A percentile compares a stretch with the other conserved stretches of the same genome.
phyloP scores from a whole-genome alignment of 2,888 invertebrate genomes.

The Phaedon cochleariae region DNA sequence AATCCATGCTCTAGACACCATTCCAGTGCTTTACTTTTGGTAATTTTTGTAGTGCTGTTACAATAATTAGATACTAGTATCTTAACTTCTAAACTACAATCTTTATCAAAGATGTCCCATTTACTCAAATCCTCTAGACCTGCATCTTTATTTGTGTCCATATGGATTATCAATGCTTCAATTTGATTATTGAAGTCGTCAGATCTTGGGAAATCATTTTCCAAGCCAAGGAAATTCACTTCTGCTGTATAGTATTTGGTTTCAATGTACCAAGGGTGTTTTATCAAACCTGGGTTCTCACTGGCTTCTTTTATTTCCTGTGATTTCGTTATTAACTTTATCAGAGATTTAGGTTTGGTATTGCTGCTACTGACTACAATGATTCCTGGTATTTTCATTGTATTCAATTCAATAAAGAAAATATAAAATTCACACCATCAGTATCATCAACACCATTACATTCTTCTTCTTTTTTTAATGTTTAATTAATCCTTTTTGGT shows the following conservation, averaged over 20 bases:
- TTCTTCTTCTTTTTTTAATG: no score
- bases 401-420: no score
- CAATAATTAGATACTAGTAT: slow-evolving; percentile 68
- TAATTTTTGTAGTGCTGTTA: slow-evolving; percentile 58
- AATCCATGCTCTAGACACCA: slow-evolving; percentile 76
- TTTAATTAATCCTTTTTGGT: no score
- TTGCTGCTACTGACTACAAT: slow-evolving; percentile 58
- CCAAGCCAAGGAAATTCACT: slow-evolving; percentile 67
- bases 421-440: no score
- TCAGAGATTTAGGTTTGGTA: slow-evolving; percentile 59
- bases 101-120: slow-evolving; percentile 53
- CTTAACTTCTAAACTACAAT: slow-evolving; percentile 65
- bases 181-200: slow-evolving; percentile 63
- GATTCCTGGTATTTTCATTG: slow-evolving; percentile 54
- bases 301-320: slow-evolving; percentile 44
- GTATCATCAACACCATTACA: no score
- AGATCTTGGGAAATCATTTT: slow-evolving; percentile 61
- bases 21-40: slow-evolving; percentile 62
- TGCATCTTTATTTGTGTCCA: slow-evolving; percentile 67
- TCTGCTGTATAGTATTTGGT: slow-evolving; percentile 78
- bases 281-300: slow-evolving; percentile 41
- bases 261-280: slow-evolving; percentile 68
- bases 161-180: slow-evolving; percentile 71
- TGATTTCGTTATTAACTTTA: slow-evolving; percentile 58
- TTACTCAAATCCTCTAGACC: slow-evolving; percentile 57